Conservation (phyloP, 30 jellyfish, hydroid and myxozoan genomes). For the Cassiopea xamachana region DNA sequence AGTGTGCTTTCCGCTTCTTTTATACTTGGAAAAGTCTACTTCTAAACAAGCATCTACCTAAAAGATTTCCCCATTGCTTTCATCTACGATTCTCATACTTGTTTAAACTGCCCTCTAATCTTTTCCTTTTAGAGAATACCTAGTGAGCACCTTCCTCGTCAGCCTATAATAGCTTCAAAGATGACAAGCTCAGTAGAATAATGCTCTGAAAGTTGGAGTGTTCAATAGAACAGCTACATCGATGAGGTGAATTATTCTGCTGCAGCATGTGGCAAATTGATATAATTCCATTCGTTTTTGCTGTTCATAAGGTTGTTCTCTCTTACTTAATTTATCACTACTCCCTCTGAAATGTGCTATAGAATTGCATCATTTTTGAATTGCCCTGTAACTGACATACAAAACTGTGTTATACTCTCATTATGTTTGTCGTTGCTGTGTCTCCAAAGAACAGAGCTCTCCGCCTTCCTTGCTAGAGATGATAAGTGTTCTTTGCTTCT, state of each 20-base stretch:
- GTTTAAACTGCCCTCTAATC: too few relatives aligned
- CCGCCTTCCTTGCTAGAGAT: not conserved
- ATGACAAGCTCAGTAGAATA: not conserved
- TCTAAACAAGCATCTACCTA: too few relatives aligned
- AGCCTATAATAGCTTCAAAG: not conserved
- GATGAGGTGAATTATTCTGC: not conserved
- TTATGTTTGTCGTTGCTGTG: not conserved
- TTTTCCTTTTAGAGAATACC: not conserved
- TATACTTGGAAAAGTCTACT: too few relatives aligned
- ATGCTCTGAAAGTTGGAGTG: not conserved
- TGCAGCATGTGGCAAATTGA: not conserved
- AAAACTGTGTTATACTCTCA: not conserved
- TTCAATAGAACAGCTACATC: not conserved
- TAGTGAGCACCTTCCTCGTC: not conserved
- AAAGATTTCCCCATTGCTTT: too few relatives aligned
- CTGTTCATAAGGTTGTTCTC: not conserved
- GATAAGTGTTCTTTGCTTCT: not conserved
- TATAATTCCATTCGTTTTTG: not conserved
- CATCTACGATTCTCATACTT: too few relatives aligned
- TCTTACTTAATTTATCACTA: not conserved
- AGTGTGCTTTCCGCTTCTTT: too few relatives aligned
- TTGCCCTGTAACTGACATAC: slow-evolving; percentile 14
- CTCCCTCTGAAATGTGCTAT: not conserved
- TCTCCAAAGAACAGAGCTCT: not conserved
- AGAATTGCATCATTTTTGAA: slow-evolving; percentile 2